phyloP scores from a whole-genome alignment of 1,140 invertebrate genomes.

The Hermatobates lingyangjiaoensis region DNA sequence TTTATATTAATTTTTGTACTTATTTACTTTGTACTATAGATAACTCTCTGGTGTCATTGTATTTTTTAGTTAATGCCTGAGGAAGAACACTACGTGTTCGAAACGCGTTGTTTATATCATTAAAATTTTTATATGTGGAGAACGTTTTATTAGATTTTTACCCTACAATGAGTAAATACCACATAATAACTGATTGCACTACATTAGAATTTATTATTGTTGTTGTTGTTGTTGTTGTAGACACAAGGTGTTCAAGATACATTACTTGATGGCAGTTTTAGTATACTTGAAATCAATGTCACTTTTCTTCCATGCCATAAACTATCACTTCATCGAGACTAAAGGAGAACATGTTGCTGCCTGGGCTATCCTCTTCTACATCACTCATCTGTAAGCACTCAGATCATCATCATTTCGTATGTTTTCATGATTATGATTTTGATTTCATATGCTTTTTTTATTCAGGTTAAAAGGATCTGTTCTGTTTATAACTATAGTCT shows the following conservation, averaged over 20 bases:
- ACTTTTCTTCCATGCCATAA: constrained; percentile 86
- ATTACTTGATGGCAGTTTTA: constrained; percentile 89
- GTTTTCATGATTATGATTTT: neutral
- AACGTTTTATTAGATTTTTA: too few species aligned
- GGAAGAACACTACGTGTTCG: too few species aligned
- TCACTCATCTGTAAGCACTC: constrained; percentile 69
- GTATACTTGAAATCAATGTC: constrained; percentile 86
- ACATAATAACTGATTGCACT: too few species aligned
- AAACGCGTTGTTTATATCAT: too few species aligned
- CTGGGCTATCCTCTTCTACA: constrained; percentile 93
- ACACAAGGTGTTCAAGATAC: constrained; percentile 83
- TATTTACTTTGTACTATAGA: too few species aligned
- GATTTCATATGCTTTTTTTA: constrained; percentile 16
- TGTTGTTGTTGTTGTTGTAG: constrained; percentile 24
- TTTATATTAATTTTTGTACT: too few species aligned
- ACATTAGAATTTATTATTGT: neutral
- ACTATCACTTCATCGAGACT: constrained; percentile 90
- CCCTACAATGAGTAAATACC: too few species aligned
- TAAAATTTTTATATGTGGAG: too few species aligned
- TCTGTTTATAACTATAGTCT: constrained; percentile 86
- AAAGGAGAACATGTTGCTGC: constrained; percentile 85
- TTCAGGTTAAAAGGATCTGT: constrained; percentile 72
- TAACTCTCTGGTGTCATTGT: too few species aligned
- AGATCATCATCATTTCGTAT: neutral
- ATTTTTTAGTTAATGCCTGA: too few species aligned